phyloP scores from a whole-genome alignment of 2,888 invertebrate species.

The Carcina quercana region DNA sequence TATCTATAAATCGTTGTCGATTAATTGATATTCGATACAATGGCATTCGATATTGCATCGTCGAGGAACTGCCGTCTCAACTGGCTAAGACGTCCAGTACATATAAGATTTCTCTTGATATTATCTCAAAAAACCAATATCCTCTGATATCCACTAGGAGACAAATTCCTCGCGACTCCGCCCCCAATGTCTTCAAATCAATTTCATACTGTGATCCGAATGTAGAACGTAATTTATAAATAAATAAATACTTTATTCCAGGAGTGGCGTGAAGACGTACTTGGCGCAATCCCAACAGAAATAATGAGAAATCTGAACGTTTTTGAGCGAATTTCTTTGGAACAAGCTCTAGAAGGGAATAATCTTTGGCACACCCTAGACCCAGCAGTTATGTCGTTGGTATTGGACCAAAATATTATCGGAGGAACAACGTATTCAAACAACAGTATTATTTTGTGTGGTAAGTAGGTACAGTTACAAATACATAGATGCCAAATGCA shows the following conservation, averaged over 20 bases:
- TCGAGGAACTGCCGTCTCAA: too few species aligned
- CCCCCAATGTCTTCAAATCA: too few species aligned
- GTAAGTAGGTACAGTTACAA: constrained; percentile 29
- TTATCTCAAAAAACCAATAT: too few species aligned
- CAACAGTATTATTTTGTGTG: constrained; percentile 45
- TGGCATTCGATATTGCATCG: too few species aligned
- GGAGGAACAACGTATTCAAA: constrained; percentile 44
- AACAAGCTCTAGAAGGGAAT: constrained; percentile 13
- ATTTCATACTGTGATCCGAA: constrained; percentile 29
- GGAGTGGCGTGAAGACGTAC: constrained; percentile 43
- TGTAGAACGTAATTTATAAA: constrained; percentile 30
- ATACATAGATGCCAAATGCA: neutral
- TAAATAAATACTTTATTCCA: constrained; percentile 19
- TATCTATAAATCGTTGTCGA: too few species aligned
- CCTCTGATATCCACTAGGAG: too few species aligned
- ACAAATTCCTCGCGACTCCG: too few species aligned
- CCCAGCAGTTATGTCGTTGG: constrained; percentile 41
- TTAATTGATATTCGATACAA: too few species aligned
- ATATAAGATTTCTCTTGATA: too few species aligned
- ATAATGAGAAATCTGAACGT: constrained; percentile 44
- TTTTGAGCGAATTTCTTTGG: constrained; percentile 35
- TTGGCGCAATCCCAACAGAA: constrained; percentile 43
- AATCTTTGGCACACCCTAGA: constrained; percentile 41
- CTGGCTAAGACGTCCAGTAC: too few species aligned
- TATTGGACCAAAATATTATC: constrained; percentile 38